phyloP scores from a whole-genome alignment of 2,797 vertebrate species.

The Poeciliopsis presidionis region DNA sequence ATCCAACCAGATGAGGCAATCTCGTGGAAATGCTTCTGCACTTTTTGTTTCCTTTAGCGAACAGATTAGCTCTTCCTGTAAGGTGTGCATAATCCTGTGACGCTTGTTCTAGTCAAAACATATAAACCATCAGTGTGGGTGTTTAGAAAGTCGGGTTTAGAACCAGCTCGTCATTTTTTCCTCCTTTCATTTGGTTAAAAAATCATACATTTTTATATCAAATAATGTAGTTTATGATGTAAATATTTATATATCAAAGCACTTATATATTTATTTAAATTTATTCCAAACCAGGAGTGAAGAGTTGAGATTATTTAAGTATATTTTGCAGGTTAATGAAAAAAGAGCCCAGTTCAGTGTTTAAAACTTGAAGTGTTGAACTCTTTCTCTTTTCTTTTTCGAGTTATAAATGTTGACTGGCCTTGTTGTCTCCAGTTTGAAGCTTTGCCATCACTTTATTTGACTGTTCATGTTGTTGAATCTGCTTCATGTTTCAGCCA shows the following conservation, averaged over 20 bases:
- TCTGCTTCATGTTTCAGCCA: neutral
- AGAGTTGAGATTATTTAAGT: neutral
- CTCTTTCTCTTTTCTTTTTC: no score
- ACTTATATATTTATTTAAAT: constrained; percentile 3
- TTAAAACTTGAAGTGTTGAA: neutral
- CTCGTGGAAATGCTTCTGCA: neutral
- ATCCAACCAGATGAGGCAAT: neutral
- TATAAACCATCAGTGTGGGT: neutral
- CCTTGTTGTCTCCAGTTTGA: neutral
- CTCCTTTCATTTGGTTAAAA: neutral
- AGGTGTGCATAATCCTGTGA: neutral
- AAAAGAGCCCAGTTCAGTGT: neutral
- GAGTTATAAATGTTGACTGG: neutral
- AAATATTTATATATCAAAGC: neutral
- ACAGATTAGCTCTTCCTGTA: neutral
- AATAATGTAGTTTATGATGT: neutral
- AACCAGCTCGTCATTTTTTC: neutral
- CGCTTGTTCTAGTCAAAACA: neutral
- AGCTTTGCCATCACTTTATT: neutral
- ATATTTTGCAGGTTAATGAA: neutral
- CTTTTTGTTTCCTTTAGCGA: neutral
- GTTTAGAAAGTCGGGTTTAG: neutral
- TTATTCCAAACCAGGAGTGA: neutral
- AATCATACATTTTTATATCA: neutral
- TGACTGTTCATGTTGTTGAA: neutral